Evolutionary conservation across 2,113 vertebrate genomes (phyloP).

Genomic region (Falco punctatus): DNA sequence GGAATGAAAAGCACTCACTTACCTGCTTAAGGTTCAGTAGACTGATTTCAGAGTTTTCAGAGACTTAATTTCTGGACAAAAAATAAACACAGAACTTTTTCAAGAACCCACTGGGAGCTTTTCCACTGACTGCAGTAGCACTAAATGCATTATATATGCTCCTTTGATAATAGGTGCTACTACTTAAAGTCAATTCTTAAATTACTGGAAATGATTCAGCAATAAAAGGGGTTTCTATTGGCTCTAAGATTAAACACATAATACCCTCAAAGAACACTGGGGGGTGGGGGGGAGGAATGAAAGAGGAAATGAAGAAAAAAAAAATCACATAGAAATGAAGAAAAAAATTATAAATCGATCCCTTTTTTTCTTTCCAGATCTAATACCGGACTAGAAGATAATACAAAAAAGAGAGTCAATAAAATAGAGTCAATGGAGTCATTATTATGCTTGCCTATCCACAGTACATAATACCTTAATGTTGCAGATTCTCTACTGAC

Average conservation of each 20-base stretch:
- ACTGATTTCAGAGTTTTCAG: conserved; percentile 16
- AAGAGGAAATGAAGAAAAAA: neutral
- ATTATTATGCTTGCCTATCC: neutral
- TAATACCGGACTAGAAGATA: neutral
- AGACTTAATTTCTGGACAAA: conserved; percentile 11
- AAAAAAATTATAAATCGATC: neutral
- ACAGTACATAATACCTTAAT: neutral
- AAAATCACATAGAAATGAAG: neutral
- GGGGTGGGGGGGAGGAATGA: neutral
- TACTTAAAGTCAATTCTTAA: conserved; percentile 37
- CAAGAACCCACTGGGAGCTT: neutral
- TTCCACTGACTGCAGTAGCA: neutral
- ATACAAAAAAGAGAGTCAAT: neutral
- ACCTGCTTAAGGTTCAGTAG: neutral
- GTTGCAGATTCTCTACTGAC: neutral
- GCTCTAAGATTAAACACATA: neutral
- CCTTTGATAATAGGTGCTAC: neutral
- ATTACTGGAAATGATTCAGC: neutral
- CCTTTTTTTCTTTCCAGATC: neutral
- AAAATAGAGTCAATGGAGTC: neutral
- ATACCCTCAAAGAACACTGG: neutral
- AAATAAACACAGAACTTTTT: conserved; percentile 16
- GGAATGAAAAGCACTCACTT: conserved; percentile 15
- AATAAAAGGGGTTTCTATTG: conserved; percentile 16
- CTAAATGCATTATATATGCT: neutral